Evolutionary conservation across 2,797 vertebrate species (phyloP).

Genomic region (Micrastur ruficollis): DNA sequence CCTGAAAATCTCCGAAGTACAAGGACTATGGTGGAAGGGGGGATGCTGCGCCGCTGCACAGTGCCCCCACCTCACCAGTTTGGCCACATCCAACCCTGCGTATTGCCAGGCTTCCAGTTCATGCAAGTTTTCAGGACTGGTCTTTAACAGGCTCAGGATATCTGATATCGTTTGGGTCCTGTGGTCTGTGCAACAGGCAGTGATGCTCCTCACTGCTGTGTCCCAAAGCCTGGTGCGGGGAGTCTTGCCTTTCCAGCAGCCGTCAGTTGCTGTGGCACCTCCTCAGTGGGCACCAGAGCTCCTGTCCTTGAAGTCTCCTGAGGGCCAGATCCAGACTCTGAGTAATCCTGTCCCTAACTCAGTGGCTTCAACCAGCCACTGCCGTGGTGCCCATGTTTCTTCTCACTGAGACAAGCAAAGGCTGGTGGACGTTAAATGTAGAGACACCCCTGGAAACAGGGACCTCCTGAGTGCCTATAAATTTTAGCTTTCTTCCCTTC

Average conservation of each 20-base stretch:
- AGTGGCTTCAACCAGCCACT: neutral
- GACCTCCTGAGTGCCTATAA: neutral
- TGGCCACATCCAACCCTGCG: neutral
- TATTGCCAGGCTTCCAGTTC: neutral
- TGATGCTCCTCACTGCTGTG: neutral
- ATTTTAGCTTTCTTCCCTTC: neutral
- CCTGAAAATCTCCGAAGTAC: neutral
- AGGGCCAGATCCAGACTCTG: neutral
- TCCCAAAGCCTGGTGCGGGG: rapidly evolving
- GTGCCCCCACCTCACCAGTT: neutral
- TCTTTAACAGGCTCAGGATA: neutral
- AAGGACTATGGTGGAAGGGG: neutral
- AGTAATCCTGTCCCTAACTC: neutral
- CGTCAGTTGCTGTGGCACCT: rapidly evolving
- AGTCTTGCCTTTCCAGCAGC: neutral
- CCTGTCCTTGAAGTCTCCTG: neutral
- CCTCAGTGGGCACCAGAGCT: neutral
- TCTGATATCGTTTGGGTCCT: neutral
- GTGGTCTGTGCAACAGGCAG: neutral
- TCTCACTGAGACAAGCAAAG: neutral
- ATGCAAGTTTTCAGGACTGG: neutral
- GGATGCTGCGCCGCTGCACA: neutral
- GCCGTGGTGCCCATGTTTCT: rapidly evolving
- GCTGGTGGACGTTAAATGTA: neutral
- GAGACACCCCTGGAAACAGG: neutral